These are phyloP conservation scores for Schizotus pectinicornis DNA, from an alignment of 2,888 invertebrate species.

Conservation along the genomic window DNA sequence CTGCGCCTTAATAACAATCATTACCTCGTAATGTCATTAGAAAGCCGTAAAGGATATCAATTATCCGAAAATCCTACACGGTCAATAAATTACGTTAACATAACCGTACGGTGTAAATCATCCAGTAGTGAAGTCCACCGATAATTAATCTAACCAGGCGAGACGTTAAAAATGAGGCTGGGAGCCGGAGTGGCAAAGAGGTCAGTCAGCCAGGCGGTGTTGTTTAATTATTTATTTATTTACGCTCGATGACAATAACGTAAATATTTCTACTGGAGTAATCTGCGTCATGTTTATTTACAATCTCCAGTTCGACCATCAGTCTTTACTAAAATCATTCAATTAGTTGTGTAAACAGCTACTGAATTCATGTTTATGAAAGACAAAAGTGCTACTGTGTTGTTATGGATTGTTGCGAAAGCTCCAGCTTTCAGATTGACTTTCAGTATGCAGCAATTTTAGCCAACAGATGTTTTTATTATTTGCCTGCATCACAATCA, in stretches of 20 bases:
- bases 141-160: neutral
- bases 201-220: too few species aligned
- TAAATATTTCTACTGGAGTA: neutral
- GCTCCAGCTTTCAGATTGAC: too few species aligned
- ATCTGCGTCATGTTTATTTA: neutral
- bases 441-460: too few species aligned
- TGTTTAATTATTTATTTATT: too few species aligned
- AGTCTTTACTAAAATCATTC: slow-evolving; percentile 17
- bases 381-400: slow-evolving; percentile 4
- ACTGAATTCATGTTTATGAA: slow-evolving; percentile 15
- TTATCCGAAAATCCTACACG: slow-evolving; percentile 1
- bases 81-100: slow-evolving; percentile 4
- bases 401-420: neutral
- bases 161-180: neutral
- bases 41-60: neutral
- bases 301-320: too few species aligned
- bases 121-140: neutral
- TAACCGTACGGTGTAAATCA: neutral
- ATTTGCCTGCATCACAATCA: neutral
- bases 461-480: too few species aligned
- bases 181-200: too few species aligned
- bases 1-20: too few species aligned
- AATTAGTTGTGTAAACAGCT: slow-evolving; percentile 14
- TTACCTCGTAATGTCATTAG: neutral
- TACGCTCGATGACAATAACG: neutral